A percentile compares a stretch with the other conserved stretches of the same genome.
phyloP scores from a whole-genome alignment of 1,140 invertebrate genomes.

The Drosophila kohkoa region DNA sequence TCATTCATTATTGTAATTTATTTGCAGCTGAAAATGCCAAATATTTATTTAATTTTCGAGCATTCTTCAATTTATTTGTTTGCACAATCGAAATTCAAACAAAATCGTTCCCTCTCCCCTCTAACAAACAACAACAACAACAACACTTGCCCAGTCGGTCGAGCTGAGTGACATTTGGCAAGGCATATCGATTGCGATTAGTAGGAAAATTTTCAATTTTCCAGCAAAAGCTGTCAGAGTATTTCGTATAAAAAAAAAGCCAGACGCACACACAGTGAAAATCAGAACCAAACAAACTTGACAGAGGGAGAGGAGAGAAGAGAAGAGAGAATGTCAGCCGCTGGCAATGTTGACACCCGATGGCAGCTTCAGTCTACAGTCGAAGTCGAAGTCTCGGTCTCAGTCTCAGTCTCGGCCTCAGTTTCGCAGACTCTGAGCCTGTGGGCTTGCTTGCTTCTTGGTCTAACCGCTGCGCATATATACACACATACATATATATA shows the following conservation, averaged over 20 bases:
- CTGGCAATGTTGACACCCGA: conserved; percentile 76
- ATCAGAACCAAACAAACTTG: conserved; percentile 46
- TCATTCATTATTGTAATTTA: conserved; percentile 83
- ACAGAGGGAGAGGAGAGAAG: background rate
- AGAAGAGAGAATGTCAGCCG: conserved; percentile 20
- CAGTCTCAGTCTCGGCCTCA: conserved; percentile 1
- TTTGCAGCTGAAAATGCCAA: conserved; percentile 78
- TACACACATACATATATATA: conserved; percentile 12
- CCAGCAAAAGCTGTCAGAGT: conserved; percentile 62
- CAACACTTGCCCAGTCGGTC: background rate
- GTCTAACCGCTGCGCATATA: conserved; percentile 75
- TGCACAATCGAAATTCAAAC: conserved; percentile 63
- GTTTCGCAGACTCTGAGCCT: background rate
- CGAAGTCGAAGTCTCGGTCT: conserved; percentile 10
- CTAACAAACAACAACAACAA: background rate
- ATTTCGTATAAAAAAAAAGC: conserved; percentile 36
- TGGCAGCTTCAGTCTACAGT: conserved; percentile 50
- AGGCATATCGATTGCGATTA: conserved; percentile 82
- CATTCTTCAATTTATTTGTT: conserved; percentile 84
- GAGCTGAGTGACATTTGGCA: conserved; percentile 77
- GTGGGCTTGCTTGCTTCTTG: conserved; percentile 52
- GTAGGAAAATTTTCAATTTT: conserved; percentile 81
- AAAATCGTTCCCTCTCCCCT: conserved; percentile 20
- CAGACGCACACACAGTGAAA: conserved; percentile 41
- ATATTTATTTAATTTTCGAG: conserved; percentile 83